phyloP scores from a whole-genome alignment of 2,888 invertebrate genomes.

The Willowsia nigromaculata region DNA sequence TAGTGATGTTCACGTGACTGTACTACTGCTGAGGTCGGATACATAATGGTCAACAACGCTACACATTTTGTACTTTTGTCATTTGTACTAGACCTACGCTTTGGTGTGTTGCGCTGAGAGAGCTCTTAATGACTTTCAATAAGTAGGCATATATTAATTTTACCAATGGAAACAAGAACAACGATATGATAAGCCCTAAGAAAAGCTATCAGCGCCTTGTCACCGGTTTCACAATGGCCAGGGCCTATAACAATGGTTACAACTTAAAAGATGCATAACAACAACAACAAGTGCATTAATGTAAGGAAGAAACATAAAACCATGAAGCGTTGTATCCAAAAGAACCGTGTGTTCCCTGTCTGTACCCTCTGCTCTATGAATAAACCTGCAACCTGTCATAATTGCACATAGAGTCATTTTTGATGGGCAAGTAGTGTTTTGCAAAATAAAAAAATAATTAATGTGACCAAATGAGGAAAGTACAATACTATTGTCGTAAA shows the following conservation, averaged over 20 bases:
- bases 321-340: background rate
- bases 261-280: background rate
- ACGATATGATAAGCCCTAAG: background rate
- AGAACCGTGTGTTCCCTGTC: background rate
- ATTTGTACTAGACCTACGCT: too few relatives aligned
- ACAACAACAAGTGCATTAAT: background rate
- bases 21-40: too few relatives aligned
- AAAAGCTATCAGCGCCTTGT: background rate
- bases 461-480: constrained; percentile 65
- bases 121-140: too few relatives aligned
- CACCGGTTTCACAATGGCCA: constrained; percentile 9
- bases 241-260: background rate
- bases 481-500: constrained; percentile 49
- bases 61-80: too few relatives aligned
- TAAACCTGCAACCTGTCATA: background rate
- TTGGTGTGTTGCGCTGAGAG: too few relatives aligned
- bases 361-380: background rate
- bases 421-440: constrained; percentile 33
- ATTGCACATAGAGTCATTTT: background rate
- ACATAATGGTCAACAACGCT: too few relatives aligned
- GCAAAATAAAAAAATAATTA: constrained; percentile 59
- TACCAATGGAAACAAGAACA: background rate
- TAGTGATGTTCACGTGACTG: background rate
- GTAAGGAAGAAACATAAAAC: background rate
- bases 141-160: background rate